A percentile compares a stretch with the other conserved stretches of the same genome.
Evolutionary conservation across 2,113 vertebrate species (phyloP).

Genomic region (Tauraco erythrolophus): DNA sequence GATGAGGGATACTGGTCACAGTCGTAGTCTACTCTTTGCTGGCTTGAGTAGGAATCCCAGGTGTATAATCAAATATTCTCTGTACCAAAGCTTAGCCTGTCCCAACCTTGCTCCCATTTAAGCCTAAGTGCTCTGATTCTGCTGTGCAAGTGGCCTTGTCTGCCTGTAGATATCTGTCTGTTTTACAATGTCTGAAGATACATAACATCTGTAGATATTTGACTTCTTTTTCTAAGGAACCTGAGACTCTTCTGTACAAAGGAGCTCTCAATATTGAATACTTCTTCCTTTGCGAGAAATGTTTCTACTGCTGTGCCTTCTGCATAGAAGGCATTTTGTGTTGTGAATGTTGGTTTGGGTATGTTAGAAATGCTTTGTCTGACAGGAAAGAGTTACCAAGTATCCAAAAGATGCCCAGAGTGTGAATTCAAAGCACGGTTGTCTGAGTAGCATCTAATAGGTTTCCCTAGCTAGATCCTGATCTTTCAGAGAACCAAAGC

Average conservation of each 20-base stretch:
- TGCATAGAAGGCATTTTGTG: not conserved
- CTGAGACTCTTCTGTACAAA: not conserved
- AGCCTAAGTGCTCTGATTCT: not conserved
- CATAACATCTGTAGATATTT: not conserved
- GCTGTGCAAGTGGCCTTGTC: not conserved
- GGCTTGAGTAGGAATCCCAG: not conserved
- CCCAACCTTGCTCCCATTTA: not conserved
- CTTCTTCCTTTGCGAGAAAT: accelerated
- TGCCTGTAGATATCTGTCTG: not conserved
- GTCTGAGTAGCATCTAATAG: not conserved
- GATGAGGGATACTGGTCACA: not conserved
- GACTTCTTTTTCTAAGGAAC: not conserved
- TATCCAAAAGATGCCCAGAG: not conserved
- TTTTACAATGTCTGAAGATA: not conserved
- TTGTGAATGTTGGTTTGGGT: not conserved
- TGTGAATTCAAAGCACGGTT: not conserved
- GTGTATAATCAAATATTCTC: not conserved
- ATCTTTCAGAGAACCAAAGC: not conserved
- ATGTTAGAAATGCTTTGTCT: not conserved
- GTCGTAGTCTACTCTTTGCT: not conserved
- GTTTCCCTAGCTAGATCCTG: not conserved
- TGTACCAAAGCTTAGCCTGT: not conserved
- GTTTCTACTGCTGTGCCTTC: not conserved
- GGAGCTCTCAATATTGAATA: not conserved
- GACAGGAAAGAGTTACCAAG: not conserved